Conservation (phyloP, 2,888 invertebrate species). For the Andrena flavipes region DNA sequence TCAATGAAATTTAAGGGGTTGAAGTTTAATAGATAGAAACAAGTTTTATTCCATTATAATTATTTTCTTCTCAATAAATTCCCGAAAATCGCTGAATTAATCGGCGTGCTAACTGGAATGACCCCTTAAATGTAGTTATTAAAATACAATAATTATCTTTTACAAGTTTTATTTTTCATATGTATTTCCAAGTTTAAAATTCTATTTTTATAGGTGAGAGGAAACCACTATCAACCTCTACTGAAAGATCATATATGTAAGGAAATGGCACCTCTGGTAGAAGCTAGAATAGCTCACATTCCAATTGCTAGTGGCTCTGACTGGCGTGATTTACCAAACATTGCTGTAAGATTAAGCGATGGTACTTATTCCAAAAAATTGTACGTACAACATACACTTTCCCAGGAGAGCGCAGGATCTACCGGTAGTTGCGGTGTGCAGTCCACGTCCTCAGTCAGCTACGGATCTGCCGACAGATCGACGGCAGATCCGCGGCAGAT, state of each 20-base stretch:
- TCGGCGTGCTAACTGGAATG: no score
- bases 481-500: no score
- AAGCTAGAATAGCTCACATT: slow-evolving; percentile 91
- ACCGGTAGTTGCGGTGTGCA: no score
- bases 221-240: slow-evolving; percentile 86
- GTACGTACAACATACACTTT: slow-evolving; percentile 79
- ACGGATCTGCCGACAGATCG: no score
- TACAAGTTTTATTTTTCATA: no score
- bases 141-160: background rate
- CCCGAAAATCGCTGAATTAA: no score
- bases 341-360: slow-evolving; percentile 89
- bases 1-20: background rate
- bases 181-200: no score
- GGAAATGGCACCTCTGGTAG: slow-evolving; percentile 92
- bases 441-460: no score
- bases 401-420: no score
- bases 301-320: slow-evolving; percentile 92
- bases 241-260: slow-evolving; percentile 93
- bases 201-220: slow-evolving; percentile 86
- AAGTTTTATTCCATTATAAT: no score
- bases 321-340: slow-evolving; percentile 95
- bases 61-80: no score
- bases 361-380: slow-evolving; percentile 89
- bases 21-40: no score
- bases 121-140: background rate